phyloP scores from a whole-genome alignment of 2,888 invertebrate genomes.

The Athripsodes cinereus region DNA sequence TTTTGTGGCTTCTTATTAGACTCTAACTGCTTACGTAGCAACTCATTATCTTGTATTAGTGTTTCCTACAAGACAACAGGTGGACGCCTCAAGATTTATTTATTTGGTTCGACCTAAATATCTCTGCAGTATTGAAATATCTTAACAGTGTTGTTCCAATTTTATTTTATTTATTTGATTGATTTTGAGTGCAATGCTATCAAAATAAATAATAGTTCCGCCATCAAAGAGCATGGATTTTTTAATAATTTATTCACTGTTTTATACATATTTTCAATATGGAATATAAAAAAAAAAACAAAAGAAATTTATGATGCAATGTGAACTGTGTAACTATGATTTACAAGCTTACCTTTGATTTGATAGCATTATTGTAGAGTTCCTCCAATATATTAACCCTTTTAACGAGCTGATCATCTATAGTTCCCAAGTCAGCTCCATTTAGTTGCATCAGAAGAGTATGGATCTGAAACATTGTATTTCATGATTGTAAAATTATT shows the following conservation, averaged over 20 bases:
- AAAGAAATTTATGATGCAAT: no score
- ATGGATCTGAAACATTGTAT: constrained; percentile 13
- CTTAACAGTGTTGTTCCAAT: no score
- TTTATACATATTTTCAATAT: background rate
- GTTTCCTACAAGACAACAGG: constrained; percentile 13
- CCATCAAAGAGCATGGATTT: no score
- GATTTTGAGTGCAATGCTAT: no score
- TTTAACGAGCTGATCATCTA: constrained; percentile 16
- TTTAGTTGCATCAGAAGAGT: constrained; percentile 20
- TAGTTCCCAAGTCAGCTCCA: constrained; percentile 8
- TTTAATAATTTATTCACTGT: background rate
- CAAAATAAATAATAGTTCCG: no score
- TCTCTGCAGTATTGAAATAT: no score
- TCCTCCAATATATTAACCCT: constrained; percentile 22
- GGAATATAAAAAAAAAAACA: no score
- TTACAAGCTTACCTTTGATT: constrained; percentile 19
- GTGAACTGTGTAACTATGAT: no score
- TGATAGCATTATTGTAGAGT: constrained; percentile 16
- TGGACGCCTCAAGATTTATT: no score
- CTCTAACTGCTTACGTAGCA: constrained; percentile 39
- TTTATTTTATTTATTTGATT: no score
- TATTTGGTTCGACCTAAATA: no score
- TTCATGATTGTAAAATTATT: background rate
- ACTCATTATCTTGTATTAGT: constrained; percentile 32
- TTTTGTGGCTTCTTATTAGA: constrained; percentile 34